Conservation (phyloP, 1,140 invertebrate species). For the Mya arenaria region DNA sequence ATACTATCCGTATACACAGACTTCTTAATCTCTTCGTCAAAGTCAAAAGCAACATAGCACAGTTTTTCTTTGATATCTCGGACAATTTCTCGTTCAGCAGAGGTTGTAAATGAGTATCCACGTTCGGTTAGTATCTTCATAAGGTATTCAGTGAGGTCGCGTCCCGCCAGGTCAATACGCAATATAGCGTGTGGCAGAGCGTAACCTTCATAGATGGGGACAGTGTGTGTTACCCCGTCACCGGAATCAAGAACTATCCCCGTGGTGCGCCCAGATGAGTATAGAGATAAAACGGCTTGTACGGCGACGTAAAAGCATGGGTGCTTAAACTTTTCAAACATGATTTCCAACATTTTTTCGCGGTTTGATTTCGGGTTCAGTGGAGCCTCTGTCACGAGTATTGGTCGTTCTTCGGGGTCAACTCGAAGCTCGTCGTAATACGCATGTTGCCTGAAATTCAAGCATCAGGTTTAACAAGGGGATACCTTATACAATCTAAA, state of each 20-base stretch:
- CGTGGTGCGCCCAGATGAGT: constrained; percentile 94
- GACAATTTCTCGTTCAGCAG: constrained; percentile 83
- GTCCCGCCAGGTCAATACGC: constrained; percentile 94
- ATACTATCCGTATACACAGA: constrained; percentile 81
- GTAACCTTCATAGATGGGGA: constrained; percentile 91
- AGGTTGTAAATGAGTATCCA: constrained; percentile 98
- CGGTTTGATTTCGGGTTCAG: constrained; percentile 31
- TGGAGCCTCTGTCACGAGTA: constrained; percentile 9
- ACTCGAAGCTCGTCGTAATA: constrained; percentile 14
- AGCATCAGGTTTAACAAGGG: too few species aligned
- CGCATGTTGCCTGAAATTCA: too few species aligned
- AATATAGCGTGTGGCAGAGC: constrained; percentile 89
- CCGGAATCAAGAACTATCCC: constrained; percentile 94
- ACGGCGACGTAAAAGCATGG: constrained; percentile 96
- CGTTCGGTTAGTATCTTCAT: constrained; percentile 98
- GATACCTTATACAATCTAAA: too few species aligned
- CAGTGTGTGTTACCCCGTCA: constrained; percentile 93
- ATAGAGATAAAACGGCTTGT: constrained; percentile 89
- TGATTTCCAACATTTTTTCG: constrained; percentile 38
- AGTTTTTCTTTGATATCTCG: constrained; percentile 90
- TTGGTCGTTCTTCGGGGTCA: not conserved
- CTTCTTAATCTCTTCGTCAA: constrained; percentile 96
- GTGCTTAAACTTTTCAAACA: constrained; percentile 87
- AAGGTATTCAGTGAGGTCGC: constrained; percentile 97
- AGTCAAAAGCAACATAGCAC: constrained; percentile 78